A percentile compares a stretch with the other conserved stretches of the same genome.
These are phyloP conservation scores for Zosterops borbonicus DNA, from an alignment of 2,113 vertebrate genomes.

Conservation along the genomic window DNA sequence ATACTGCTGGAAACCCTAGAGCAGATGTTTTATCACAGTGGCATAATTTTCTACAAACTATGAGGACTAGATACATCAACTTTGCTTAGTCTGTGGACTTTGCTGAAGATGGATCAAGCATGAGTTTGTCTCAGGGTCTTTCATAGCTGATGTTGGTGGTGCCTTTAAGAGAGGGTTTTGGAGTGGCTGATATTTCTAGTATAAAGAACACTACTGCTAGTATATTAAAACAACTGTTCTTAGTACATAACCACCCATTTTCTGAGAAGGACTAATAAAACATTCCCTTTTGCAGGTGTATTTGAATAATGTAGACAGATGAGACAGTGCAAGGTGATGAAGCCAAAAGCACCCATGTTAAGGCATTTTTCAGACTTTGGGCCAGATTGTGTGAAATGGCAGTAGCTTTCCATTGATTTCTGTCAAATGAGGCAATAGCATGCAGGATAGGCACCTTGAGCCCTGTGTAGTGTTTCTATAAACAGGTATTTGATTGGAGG, in stretches of 20 bases:
- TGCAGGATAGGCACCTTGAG: not conserved
- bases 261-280: not conserved
- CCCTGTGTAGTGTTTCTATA: not conserved
- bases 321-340: not conserved
- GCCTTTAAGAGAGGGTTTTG: not conserved
- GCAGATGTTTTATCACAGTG: not conserved
- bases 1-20: not conserved
- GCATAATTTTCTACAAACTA: not conserved
- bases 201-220: not conserved
- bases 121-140: not conserved
- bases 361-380: not conserved
- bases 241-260: not conserved
- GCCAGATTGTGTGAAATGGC: not conserved
- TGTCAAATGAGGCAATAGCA: not conserved
- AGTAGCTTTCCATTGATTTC: conserved; percentile 10
- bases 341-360: not conserved
- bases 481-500: not conserved
- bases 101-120: not conserved
- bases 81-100: not conserved
- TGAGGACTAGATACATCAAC: not conserved
- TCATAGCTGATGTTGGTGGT: not conserved
- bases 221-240: not conserved
- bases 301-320: not conserved
- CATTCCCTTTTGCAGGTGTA: not conserved
- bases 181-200: not conserved